Evolutionary conservation across 2,797 vertebrate species (phyloP), one percentile per base, ranked within the genome.

Genomic region (Sebastes melanostomus): DNA sequence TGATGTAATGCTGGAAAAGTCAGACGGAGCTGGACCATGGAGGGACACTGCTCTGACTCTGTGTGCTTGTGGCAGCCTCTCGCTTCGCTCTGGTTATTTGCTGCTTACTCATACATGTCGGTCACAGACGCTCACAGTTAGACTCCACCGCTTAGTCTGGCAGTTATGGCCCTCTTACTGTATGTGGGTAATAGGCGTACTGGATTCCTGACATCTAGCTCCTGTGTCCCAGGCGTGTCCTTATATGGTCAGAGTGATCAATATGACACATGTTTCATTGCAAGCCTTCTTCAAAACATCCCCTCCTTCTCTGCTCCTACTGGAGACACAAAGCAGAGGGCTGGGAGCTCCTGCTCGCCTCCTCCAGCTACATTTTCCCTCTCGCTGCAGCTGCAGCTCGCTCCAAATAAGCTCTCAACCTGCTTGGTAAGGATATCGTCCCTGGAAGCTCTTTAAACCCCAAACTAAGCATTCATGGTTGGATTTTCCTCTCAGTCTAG

Each of bases 221-320:
- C 66, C 88, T 74, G 71, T 67, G 73, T 87, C 86, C 83, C 85
- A 73, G 65, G 22, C 88, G n/a, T 86, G 81, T 66, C 95, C 95
- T 93, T 95, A 92, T 95, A 95, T 91, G 94, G 95, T 91, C 91
- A 91, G 22, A 86, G 75, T 83, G 82, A 94, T 94, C 92, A 91
- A 93, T 95, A 90, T 82, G 25, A 73, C 75, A 74, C 88, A 90
- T 91, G 89, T 88, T 95, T 93, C 93, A 94, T 92, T 25, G 74
- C 75, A 25, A 86, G 83, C 59, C 79, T 62, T 67, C 80, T 82
- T 85, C 80, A 81, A 92, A 95, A 94, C 89, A 94, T 88, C 88
- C 88, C 88, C 80, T 14, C 83, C 83, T 81, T 86, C 80, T 62
- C 80, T 11, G 66, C 80, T 82, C 55, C 65, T 46, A 12, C 75